These are phyloP conservation scores for Eupleurogrammus muticus DNA, from an alignment of 2,797 vertebrate species.

Conservation along the genomic window DNA sequence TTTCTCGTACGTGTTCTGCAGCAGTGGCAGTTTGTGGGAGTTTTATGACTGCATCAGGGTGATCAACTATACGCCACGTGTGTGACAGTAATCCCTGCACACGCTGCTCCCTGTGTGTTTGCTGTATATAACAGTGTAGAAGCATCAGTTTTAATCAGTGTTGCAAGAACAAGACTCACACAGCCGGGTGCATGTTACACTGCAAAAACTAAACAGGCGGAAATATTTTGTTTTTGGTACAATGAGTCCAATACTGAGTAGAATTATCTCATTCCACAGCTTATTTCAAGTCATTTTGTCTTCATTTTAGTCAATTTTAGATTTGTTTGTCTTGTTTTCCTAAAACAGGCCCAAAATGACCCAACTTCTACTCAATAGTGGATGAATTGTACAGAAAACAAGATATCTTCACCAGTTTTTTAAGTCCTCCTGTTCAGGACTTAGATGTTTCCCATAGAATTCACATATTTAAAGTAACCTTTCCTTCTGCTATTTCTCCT, in stretches of 20 bases:
- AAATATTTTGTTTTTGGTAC: no score
- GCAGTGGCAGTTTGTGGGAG: background rate
- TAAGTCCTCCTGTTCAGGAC: background rate
- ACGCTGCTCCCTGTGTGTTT: background rate
- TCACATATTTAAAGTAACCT: no score
- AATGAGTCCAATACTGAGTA: no score
- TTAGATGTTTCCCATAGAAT: background rate
- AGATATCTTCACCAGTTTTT: background rate
- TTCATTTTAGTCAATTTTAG: no score
- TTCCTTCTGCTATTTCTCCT: background rate
- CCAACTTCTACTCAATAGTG: background rate
- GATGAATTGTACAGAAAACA: constrained; percentile 13
- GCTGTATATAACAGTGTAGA: background rate
- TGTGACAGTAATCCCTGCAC: constrained; percentile 15
- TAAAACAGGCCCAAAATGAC: no score
- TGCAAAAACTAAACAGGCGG: no score
- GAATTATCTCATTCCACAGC: no score
- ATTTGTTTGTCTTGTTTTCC: no score
- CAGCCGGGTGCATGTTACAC: no score
- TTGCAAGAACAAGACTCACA: no score
- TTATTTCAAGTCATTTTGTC: no score
- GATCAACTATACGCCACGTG: constrained; percentile 14
- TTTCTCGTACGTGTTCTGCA: background rate
- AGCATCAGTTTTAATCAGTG: background rate
- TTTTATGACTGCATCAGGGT: constrained; percentile 18